Evolutionary conservation across 2,888 invertebrate genomes (phyloP).

Genomic region (Eurois occulta): DNA sequence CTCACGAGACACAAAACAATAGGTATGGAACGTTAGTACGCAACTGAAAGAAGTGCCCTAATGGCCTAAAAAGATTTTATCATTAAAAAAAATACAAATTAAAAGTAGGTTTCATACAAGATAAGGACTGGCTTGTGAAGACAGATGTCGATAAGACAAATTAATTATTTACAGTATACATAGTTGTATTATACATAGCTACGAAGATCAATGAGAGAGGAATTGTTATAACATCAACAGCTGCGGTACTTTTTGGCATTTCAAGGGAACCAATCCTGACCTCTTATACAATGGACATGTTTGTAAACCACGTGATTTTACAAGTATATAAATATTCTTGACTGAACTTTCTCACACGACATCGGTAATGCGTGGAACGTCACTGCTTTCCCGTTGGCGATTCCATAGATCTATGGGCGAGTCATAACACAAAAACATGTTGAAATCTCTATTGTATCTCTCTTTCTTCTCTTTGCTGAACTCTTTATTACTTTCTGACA

Average conservation of each 20-base stretch:
- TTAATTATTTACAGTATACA: slow-evolving; percentile 11
- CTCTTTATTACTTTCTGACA: neutral
- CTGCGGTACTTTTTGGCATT: slow-evolving; percentile 54
- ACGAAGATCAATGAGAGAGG: slow-evolving; percentile 15
- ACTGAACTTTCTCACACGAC: neutral
- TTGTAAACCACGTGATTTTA: slow-evolving; percentile 22
- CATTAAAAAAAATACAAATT: neutral
- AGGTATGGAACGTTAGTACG: neutral
- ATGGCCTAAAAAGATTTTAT: slow-evolving; percentile 13
- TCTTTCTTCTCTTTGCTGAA: neutral
- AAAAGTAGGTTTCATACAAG: slow-evolving; percentile 14
- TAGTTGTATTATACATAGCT: neutral
- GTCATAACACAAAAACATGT: neutral
- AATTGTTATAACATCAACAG: slow-evolving; percentile 41
- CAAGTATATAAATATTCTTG: neutral
- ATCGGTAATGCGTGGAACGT: neutral
- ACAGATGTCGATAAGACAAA: slow-evolving; percentile 14
- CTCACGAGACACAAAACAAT: neutral
- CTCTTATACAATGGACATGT: neutral
- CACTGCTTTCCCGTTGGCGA: neutral
- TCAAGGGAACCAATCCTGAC: slow-evolving; percentile 27
- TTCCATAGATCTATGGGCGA: neutral
- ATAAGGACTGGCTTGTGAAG: slow-evolving; percentile 4
- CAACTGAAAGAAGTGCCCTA: neutral
- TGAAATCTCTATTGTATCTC: neutral